Conservation (phyloP, 1,140 invertebrate species). For the Drosophila sechellia region DNA sequence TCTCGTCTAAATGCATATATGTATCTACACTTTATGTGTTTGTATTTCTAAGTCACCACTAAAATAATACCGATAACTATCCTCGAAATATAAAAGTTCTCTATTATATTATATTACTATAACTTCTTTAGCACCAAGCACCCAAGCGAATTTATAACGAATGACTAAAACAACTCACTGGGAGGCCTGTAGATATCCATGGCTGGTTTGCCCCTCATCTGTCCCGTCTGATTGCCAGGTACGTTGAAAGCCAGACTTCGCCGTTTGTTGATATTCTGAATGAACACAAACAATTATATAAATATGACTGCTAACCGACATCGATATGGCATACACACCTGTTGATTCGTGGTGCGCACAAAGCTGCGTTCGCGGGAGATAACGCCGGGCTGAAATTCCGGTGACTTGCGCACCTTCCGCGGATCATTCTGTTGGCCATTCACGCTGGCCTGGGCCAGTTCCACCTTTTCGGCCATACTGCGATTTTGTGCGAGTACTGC, state of each 20-base stretch:
- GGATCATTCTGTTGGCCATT: conserved; percentile 69
- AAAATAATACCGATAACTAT: no score
- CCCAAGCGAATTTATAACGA: conserved; percentile 26
- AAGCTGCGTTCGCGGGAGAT: conserved; percentile 87
- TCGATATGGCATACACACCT: conserved; percentile 59
- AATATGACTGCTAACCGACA: conserved; percentile 21
- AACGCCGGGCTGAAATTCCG: conserved; percentile 84
- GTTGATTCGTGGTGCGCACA: conserved; percentile 86
- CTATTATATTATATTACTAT: neutral
- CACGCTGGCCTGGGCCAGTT: conserved; percentile 65
- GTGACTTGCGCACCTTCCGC: conserved; percentile 79
- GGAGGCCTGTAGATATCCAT: conserved; percentile 95
- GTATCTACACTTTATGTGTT: neutral
- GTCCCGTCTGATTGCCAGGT: conserved; percentile 69
- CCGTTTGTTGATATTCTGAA: conserved; percentile 80
- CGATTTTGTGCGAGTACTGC: conserved; percentile 10
- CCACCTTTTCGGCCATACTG: conserved; percentile 77
- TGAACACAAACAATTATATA: conserved; percentile 7
- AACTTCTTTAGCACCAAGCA: conserved; percentile 17
- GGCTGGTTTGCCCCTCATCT: conserved; percentile 89
- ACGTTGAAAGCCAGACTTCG: conserved; percentile 83
- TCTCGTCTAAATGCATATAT: conserved; percentile 14
- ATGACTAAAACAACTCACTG: conserved; percentile 86
- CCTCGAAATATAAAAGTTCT: no score
- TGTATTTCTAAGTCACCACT: neutral